Conservation (phyloP, 2,888 invertebrate species). For the Apamea monoglypha region DNA sequence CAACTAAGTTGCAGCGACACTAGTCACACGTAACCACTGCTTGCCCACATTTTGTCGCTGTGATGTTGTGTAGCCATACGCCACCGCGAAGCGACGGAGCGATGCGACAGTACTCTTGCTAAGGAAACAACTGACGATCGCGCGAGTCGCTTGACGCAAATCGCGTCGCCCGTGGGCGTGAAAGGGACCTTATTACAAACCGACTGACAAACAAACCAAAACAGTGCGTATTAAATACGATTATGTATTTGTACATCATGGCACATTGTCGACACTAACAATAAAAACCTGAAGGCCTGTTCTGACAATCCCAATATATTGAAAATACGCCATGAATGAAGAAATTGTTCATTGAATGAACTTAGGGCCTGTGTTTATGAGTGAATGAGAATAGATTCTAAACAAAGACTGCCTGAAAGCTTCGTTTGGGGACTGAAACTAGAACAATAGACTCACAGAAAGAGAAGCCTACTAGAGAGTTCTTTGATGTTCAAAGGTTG, state of each 20-base stretch:
- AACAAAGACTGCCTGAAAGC: slow-evolving; percentile 28
- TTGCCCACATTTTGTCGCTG: not conserved
- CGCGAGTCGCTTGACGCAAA: not conserved
- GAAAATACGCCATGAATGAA: slow-evolving; percentile 42
- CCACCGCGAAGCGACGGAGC: not conserved
- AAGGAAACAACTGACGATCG: not conserved
- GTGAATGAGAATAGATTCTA: slow-evolving; percentile 31
- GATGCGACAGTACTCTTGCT: no score
- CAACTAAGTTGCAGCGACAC: not conserved
- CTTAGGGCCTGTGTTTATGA: slow-evolving; percentile 11
- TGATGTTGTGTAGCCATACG: not conserved
- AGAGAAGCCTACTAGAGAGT: not conserved
- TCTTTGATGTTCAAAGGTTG: slow-evolving; percentile 22
- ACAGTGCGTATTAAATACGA: not conserved
- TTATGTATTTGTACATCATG: slow-evolving; percentile 8
- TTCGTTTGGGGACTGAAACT: slow-evolving; percentile 16
- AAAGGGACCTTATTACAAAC: not conserved
- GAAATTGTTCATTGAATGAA: slow-evolving; percentile 36
- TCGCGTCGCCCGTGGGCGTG: not conserved
- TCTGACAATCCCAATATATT: slow-evolving; percentile 33
- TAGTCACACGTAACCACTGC: not conserved
- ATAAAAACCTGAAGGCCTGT: slow-evolving; percentile 16
- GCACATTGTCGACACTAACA: slow-evolving; percentile 31
- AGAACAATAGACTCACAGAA: slow-evolving; percentile 36
- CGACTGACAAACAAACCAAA: slow-evolving; percentile 13